phyloP scores from a whole-genome alignment of 53 echinoderm and acorn worm genomes.

The Mesocentrotus franciscanus region DNA sequence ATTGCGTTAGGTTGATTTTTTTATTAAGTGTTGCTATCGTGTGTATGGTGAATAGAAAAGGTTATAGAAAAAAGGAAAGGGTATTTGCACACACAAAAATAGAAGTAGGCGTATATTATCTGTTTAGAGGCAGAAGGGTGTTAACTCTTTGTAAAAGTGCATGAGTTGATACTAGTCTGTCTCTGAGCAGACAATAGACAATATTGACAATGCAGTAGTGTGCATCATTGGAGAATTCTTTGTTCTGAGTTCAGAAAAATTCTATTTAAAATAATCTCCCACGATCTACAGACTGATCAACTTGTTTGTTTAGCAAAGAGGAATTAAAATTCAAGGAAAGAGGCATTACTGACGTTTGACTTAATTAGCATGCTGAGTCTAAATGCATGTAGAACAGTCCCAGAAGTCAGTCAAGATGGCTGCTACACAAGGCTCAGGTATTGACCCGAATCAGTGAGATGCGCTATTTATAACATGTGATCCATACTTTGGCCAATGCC shows the following conservation, averaged over 20 bases:
- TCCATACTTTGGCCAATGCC: conserved; percentile 62
- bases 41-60: too few species aligned
- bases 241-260: not conserved
- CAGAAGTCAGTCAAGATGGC: conserved; percentile 1
- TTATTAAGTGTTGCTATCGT: too few species aligned
- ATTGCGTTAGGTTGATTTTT: too few species aligned
- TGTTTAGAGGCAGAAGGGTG: too few species aligned
- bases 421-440: conserved; percentile 6
- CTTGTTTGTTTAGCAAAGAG: conserved; percentile 1
- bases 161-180: too few species aligned
- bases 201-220: not conserved
- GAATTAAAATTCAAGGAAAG: not conserved
- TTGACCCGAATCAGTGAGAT: conserved; percentile 39
- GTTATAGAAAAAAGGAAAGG: too few species aligned
- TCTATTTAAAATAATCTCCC: not conserved
- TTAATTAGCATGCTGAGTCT: not conserved
- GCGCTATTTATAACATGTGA: conserved; percentile 61
- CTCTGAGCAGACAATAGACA: too few species aligned
- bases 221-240: not conserved
- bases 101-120: too few species aligned
- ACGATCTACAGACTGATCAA: not conserved
- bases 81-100: too few species aligned
- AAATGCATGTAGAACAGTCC: conserved; percentile 12
- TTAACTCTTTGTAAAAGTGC: too few species aligned
- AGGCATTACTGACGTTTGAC: not conserved